Base-by-base conservation (phyloP, 2,888 invertebrate genomes). In the Melolontha melolontha region DNA sequence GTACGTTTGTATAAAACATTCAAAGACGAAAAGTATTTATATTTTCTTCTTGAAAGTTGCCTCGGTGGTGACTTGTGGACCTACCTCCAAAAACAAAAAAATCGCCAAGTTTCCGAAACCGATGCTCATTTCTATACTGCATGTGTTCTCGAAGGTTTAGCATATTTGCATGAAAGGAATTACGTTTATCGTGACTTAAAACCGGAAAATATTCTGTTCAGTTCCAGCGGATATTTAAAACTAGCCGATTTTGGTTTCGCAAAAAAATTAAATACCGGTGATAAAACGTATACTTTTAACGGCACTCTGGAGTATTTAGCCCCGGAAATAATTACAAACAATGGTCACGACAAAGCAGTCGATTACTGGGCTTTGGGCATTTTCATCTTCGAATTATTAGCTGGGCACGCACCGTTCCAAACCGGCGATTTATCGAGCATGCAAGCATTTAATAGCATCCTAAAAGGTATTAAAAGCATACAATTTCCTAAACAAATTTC, bases 1-100 rank as follows among this genome's bases (percentile, higher is more conserved):
- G 83, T 72, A 80, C 95, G 96, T 79, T 85, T 98, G 67, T 96
- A 92, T 82, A 91, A 91, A 74, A 98, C 97, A 1, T 97, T 92
- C 83, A 92, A 93, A 78, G 97, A 98, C 83, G 89, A 88, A 68
- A 96, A 96, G 80, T 96, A 93, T 81, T 91, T 98, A 1, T 98
- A 97, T 82, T 96, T 97, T 86, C 84, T 98, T 54, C 93, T 98
- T 92, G 98, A 98, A 84, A 92, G 93, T 0, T 95, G 97, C 77
- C 87, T 98, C 63, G 97, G 97, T 0, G 97, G 97, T 1, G 97
- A 97, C 82, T 90, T 98, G 10, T 98, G 96, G 95, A 95, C 95
- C 1, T 90, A 96, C n/a, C 87, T 97, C 71, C 92, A 97, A 77
- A 93, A 93, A 79, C 91, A 92, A 76, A 82, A 80, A 64, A 81